Base-by-base conservation (phyloP, 1,140 invertebrate species). In the Anagrus nilaparvatae region DNA sequence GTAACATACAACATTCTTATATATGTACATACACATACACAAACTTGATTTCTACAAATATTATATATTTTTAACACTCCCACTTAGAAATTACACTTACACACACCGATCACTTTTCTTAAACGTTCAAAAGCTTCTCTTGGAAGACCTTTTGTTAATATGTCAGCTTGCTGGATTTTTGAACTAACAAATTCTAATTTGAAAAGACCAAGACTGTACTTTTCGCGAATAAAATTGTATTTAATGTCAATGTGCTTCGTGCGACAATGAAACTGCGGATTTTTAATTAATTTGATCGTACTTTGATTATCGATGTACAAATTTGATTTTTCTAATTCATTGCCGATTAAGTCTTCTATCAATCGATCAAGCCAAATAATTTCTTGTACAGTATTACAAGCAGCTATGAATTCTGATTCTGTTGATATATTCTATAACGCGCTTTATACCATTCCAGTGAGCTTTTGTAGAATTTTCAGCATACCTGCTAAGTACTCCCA, bases 321-420 rank as follows among this genome's bases (percentile, higher is more conserved):
- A n/a, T n/a, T n/a, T n/a, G n/a, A n/a, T n/a, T n/a, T n/a, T n/a
- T 7, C n/a, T n/a, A n/a, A n/a, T n/a, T n/a, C n/a, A n/a, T n/a
- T 13, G 3, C 46, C 44, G 1, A 24, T 32, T 16, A 47, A 19
- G 3, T 48, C 44, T 4, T 30, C 27, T 16, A 47, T 10, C 6
- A 68, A 40, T 28, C 46, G 38, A 24, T 44, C 49, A 19, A 61
- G 27, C 53, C 55, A 62, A 16, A 57, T 50, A 6, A 56, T 52
- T 47, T 72, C 64, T 47, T 66, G 67, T 3, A 58, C 47, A 6
- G 56, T 59, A 42, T 62, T 50, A 28, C 56, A 47, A 3, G 60
- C 44, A 17, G 64, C 60, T 12, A 71, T 55, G 46, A 70, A 72
- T 47, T 73, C 69, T 5, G 67, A 60, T 46, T 73, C 67, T 29